Base-by-base conservation (phyloP, 1,140 invertebrate genomes). In the Aleiodes sp. region DNA sequence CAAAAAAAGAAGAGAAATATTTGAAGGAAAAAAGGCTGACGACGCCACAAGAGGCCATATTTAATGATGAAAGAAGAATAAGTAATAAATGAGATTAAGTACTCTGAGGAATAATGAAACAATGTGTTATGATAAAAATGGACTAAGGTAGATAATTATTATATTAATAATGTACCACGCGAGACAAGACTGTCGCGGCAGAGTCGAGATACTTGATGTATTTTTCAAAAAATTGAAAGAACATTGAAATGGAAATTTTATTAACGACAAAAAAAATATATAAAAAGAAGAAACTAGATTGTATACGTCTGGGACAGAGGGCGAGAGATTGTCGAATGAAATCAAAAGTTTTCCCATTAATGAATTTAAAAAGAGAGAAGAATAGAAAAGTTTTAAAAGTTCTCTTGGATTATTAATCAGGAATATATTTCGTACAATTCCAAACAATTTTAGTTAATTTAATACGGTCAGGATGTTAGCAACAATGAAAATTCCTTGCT, bases 1-100 rank as follows among this genome's bases (percentile, higher is more conserved):
- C n/a, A n/a, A n/a, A n/a, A n/a, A n/a, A n/a, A n/a, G n/a, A n/a
- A n/a, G 10, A 26, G 46, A 21, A n/a, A n/a, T n/a, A 10, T 46
- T 46, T 56, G 24, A 56, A 26, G 19, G 24, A 21, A 26, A 56
- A 56, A 66, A 65, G 63, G 56, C 69, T 65, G 35, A 70, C 35
- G 24, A 70, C 56, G 69, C 69, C 64, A 66, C 39, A 65, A 70
- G 69, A 70, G 63, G 69, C 69, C 69, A 70, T 70, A 70, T 61
- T 61, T 61, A 61, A 65, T 24, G 14, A 29, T 12, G 37, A 31
- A 39, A 28, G 26, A 28, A 59, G 21, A 59, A 59, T 29, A 26
- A 16, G 28, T 4, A 31, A 33, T 33, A 33, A 33, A 33, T 33
- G 12, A 33, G 12, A 10, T 33, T 7, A 33, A 33, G 12, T 10